phyloP scores from a whole-genome alignment of 53 echinoderm and acorn worm genomes.

The Stichopus horrens region DNA sequence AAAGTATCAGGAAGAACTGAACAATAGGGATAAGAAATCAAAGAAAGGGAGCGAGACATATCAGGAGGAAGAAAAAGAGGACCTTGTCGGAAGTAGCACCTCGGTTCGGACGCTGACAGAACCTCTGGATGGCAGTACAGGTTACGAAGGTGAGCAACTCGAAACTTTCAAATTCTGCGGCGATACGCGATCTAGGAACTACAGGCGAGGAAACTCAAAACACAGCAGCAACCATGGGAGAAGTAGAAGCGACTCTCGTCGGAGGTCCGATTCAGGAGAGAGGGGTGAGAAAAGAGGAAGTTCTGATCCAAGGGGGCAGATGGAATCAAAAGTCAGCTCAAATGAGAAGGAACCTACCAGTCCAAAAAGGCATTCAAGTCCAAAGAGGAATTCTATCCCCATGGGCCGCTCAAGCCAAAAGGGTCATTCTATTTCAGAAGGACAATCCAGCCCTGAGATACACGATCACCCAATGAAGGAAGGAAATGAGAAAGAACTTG shows the following conservation, averaged over 20 bases:
- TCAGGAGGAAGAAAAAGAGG: constrained; percentile 15
- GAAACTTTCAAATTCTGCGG: constrained; percentile 28
- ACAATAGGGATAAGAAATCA: background rate
- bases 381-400: background rate
- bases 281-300: background rate
- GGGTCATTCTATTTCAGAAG: constrained; percentile 18
- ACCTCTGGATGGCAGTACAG: background rate
- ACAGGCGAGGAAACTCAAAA: constrained; percentile 16
- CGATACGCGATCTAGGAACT: constrained; percentile 25
- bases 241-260: constrained; percentile 12
- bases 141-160: background rate
- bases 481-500: constrained; percentile 29
- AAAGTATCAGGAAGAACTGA: constrained; percentile 2
- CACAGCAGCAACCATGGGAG: background rate
- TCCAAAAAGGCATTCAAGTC: background rate
- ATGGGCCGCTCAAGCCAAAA: background rate
- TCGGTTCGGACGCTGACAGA: background rate
- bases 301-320: background rate
- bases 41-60: background rate
- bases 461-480: background rate
- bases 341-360: constrained; percentile 8
- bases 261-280: constrained; percentile 26
- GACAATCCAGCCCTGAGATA: background rate
- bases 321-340: background rate
- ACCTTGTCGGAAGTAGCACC: constrained; percentile 23